Conservation (phyloP, 1,140 invertebrate genomes). For the Formica exsecta region DNA sequence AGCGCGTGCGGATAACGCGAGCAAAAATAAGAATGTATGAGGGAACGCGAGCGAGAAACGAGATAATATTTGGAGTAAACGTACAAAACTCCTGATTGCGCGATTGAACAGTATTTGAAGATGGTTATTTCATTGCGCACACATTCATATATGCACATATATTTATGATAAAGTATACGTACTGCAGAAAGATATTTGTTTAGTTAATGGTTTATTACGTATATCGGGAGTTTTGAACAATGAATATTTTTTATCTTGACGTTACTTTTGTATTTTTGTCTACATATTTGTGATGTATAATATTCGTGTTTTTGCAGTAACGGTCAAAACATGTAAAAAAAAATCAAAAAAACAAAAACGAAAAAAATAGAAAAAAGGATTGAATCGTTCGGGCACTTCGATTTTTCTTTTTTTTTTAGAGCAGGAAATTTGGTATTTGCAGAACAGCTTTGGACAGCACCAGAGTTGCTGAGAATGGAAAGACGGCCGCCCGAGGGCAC, state of each 20-base stretch:
- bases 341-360: too few species aligned
- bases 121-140: background rate
- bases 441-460: constrained; percentile 97
- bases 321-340: background rate
- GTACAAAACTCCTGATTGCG: background rate
- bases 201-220: background rate
- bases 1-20: background rate
- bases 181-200: background rate
- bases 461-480: constrained; percentile 93
- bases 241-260: constrained; percentile 22
- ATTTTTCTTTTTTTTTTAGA: constrained; percentile 67
- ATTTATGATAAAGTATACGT: constrained; percentile 8
- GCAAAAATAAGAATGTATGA: too few species aligned
- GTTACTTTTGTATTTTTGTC: background rate
- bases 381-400: background rate
- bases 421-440: constrained; percentile 72
- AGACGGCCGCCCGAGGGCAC: constrained; percentile 91
- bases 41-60: background rate
- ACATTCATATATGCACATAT: too few species aligned
- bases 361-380: background rate
- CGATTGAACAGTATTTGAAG: background rate
- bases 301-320: constrained; percentile 10
- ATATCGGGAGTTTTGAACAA: background rate
- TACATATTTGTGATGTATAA: background rate
- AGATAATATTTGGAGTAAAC: constrained; percentile 30